phyloP scores from a whole-genome alignment of 1,140 invertebrate species.

The Thalassaphorura encarpata region DNA sequence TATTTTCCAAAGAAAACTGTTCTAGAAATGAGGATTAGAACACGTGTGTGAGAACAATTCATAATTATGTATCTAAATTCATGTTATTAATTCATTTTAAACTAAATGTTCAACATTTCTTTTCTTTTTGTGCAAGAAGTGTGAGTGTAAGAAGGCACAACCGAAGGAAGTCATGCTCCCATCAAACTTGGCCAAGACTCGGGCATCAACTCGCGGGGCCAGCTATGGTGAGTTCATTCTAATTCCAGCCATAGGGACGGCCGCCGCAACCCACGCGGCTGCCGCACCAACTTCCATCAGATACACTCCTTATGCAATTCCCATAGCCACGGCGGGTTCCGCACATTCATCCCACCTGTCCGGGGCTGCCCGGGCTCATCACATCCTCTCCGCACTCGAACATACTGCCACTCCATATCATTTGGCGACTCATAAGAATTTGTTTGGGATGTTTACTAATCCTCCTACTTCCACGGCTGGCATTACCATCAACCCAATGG shows the following conservation, averaged over 20 bases:
- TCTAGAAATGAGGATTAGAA: constrained; percentile 8
- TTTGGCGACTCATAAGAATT: constrained; percentile 37
- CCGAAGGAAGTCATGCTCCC: constrained; percentile 99
- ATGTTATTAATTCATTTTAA: too few species aligned
- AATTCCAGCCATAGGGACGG: constrained; percentile 43
- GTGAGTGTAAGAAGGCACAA: constrained; percentile 99
- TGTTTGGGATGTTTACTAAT: constrained; percentile 37
- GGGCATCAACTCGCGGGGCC: constrained; percentile 77
- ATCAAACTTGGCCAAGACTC: constrained; percentile 82
- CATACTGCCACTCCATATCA: constrained; percentile 25
- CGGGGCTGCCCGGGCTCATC: constrained; percentile 38
- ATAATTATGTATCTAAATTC: too few species aligned
- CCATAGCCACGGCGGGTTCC: constrained; percentile 43
- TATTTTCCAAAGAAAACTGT: background rate
- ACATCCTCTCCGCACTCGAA: constrained; percentile 31
- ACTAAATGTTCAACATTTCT: too few species aligned
- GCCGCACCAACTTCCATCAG: constrained; percentile 40
- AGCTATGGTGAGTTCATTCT: constrained; percentile 86
- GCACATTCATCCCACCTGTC: constrained; percentile 40
- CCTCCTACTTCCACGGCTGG: constrained; percentile 20
- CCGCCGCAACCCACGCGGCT: constrained; percentile 20
- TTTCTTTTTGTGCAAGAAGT: constrained; percentile 53
- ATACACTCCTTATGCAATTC: constrained; percentile 51
- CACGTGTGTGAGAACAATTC: constrained; percentile 21
- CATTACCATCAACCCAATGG: constrained; percentile 32